Evolutionary conservation across 2,113 vertebrate genomes (phyloP), one percentile per base, ranked within the genome.

Genomic region (Chionodraco myersi): DNA sequence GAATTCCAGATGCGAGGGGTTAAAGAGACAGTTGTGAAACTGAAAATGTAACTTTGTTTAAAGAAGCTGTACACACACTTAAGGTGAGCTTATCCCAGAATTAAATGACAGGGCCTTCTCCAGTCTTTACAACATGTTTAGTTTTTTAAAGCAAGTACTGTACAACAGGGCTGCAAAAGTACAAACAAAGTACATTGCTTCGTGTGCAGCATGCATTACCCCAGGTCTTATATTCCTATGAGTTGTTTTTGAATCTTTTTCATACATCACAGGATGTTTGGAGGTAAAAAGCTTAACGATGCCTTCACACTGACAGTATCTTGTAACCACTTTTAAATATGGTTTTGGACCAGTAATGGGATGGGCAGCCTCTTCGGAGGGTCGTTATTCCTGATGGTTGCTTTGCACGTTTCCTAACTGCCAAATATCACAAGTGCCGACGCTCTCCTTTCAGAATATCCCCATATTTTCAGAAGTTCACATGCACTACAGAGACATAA

Each of bases 331-430:
- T 73, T 85, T 81, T 74, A 81, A 89, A 70, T 58, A 57, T 83
- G 79, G 34, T 59, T 77, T 34, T 56, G 58, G 68, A 62, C 12
- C 64, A 52, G 82, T 78, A 85, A 85, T 82, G 75, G 84, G 69
- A 86, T 56, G 65, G 78, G 75, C 70, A 81, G 69, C 68, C 72
- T 64, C 88, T 74, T 85, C 67, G 2, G 57, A 51, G 72, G 75
- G 72, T 85, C 79, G 75, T 92, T 89, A 89, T 62, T 72, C 53
- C 57, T 85, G 81, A 83, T 86, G 73, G 81, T 81, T 88, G 72
- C 81, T 64, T 80, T 83, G 67, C 74, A 79, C 75, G 81, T 71
- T 85, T 82, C 81, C 88, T 87, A 86, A 77, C 75, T 72, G 77
- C 68, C 72, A 86, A 88, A 88, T 82, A 87, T 80, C 71, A 78